Percentiles rank a stretch among this genome's conserved stretches.
phyloP scores from a whole-genome alignment of 2,797 vertebrate species.

The Periophthalmus magnuspinnatus region DNA sequence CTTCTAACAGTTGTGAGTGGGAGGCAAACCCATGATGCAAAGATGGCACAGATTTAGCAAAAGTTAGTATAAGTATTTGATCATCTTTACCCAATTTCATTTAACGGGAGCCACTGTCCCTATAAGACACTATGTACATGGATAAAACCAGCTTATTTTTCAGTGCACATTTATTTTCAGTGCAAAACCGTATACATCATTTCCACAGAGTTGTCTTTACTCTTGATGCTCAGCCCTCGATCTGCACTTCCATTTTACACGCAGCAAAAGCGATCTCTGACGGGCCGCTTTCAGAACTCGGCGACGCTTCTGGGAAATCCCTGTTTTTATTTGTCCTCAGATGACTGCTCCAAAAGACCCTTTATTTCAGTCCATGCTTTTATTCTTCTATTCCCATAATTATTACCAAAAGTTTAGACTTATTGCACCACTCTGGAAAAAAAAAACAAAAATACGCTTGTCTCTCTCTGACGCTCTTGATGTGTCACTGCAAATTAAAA shows the following conservation, averaged over 20 bases:
- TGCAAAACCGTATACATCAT: neutral
- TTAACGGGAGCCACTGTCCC: too few relatives aligned
- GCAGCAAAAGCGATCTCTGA: conserved; percentile 48
- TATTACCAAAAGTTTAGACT: conserved; percentile 77
- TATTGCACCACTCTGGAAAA: conserved; percentile 57
- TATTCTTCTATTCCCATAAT: conserved; percentile 70
- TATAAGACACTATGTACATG: too few relatives aligned
- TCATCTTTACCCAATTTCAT: too few relatives aligned
- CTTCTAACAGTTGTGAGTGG: too few relatives aligned
- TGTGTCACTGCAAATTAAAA: conserved; percentile 70
- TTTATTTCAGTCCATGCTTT: conserved; percentile 68
- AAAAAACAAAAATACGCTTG: conserved; percentile 34
- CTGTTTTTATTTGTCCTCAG: conserved; percentile 72
- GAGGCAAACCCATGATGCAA: too few relatives aligned
- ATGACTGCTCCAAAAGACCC: conserved; percentile 69
- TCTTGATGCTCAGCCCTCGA: neutral
- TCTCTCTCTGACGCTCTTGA: conserved; percentile 66
- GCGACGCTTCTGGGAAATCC: conserved; percentile 65
- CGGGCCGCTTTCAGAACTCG: conserved; percentile 53
- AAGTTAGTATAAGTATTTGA: too few relatives aligned
- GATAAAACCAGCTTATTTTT: too few relatives aligned
- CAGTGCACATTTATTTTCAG: neutral
- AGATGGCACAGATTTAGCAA: too few relatives aligned
- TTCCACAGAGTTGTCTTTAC: too few relatives aligned
- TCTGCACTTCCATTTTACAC: conserved; percentile 29